phyloP scores from a whole-genome alignment of 23 tunicate genomes.

The Ascidia mentula region DNA sequence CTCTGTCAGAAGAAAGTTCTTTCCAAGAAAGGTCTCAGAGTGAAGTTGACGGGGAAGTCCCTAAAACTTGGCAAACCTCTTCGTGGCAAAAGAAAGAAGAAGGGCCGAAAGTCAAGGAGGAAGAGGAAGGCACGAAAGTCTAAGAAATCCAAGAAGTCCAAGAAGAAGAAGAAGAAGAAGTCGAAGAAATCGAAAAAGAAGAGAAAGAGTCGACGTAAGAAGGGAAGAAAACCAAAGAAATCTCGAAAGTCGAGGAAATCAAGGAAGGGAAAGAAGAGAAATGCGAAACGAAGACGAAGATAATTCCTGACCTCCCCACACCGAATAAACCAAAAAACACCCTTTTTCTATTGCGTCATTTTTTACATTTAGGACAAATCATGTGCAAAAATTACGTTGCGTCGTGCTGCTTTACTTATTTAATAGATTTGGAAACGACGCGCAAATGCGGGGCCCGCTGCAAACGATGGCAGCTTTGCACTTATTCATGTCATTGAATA shows the following conservation, averaged over 20 bases:
- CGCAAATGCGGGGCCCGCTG: too few species aligned
- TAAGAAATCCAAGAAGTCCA: background rate
- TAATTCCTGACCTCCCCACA: background rate
- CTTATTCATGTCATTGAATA: too few species aligned
- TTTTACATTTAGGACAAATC: background rate
- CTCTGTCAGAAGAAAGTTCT: slow-evolving; percentile 43
- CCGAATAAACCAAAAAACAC: background rate
- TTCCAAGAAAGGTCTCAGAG: slow-evolving; percentile 21
- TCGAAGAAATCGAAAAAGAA: background rate
- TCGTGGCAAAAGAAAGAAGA: background rate
- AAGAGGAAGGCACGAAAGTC: background rate
- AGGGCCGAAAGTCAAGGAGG: background rate
- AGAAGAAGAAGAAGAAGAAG: background rate
- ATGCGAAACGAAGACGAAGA: background rate
- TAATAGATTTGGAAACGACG: too few species aligned
- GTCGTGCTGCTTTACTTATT: too few species aligned
- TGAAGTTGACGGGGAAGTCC: slow-evolving; percentile 48
- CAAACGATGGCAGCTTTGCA: too few species aligned
- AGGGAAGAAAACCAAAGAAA: background rate
- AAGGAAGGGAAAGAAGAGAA: background rate
- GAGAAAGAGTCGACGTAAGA: background rate
- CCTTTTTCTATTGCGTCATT: background rate
- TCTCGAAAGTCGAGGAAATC: background rate
- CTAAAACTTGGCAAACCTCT: slow-evolving; percentile 20
- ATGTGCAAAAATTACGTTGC: too few species aligned